A percentile compares a stretch with the other conserved stretches of the same genome.
These are phyloP conservation scores for Sebastolobus alascanus DNA, from an alignment of 2,797 vertebrate species.

Conservation along the genomic window DNA sequence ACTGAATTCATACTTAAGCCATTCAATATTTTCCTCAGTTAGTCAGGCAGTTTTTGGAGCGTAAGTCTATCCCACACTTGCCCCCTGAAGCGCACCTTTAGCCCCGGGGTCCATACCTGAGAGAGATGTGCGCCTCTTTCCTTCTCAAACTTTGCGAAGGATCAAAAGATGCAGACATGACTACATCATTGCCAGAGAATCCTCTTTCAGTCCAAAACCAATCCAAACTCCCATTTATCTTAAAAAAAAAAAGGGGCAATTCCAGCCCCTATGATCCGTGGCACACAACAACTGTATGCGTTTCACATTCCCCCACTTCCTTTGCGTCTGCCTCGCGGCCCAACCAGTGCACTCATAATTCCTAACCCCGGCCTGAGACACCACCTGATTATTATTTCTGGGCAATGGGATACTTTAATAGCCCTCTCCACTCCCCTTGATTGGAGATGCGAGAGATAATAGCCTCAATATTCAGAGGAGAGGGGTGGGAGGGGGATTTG, in stretches of 20 bases:
- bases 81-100: slow-evolving; percentile 28
- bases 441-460: slow-evolving; percentile 85
- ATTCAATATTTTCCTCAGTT: not conserved
- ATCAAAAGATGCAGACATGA: slow-evolving; percentile 61
- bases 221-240: slow-evolving; percentile 54
- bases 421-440: slow-evolving; percentile 78
- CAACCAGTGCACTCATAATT: slow-evolving; percentile 71
- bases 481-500: slow-evolving; percentile 36
- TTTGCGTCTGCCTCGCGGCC: slow-evolving; percentile 66
- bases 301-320: slow-evolving; percentile 73
- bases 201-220: slow-evolving; percentile 55
- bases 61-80: slow-evolving; percentile 30
- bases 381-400: slow-evolving; percentile 86
- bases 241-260: slow-evolving; percentile 36
- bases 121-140: slow-evolving; percentile 38
- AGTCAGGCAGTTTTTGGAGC: slow-evolving; percentile 18
- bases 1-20: slow-evolving; percentile 8
- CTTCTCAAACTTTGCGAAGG: slow-evolving; percentile 37
- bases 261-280: slow-evolving; percentile 46
- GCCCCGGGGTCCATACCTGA: slow-evolving; percentile 40
- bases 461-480: slow-evolving; percentile 76
- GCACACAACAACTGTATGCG: slow-evolving; percentile 65
- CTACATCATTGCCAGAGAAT: slow-evolving; percentile 55
- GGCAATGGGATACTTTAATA: slow-evolving; percentile 87
- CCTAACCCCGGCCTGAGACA: slow-evolving; percentile 71